A percentile compares a stretch with the other conserved stretches of the same genome.
Evolutionary conservation across 2,113 vertebrate species (phyloP).

Genomic region (Serinus canaria): DNA sequence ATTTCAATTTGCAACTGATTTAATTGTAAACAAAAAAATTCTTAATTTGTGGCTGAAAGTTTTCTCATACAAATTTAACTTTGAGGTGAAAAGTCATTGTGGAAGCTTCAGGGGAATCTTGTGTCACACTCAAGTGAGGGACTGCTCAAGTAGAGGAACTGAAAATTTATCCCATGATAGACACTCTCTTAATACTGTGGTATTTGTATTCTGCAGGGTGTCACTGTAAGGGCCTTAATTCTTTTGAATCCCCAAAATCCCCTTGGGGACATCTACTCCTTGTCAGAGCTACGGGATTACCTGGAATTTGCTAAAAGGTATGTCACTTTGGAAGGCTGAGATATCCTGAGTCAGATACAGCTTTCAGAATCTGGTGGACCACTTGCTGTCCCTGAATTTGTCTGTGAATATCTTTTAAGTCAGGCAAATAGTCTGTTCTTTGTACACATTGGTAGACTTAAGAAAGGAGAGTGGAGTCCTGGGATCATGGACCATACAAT

Average conservation of each 20-base stretch:
- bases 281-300: slow-evolving; percentile 82
- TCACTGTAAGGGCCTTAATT: slow-evolving; percentile 84
- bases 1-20: neutral
- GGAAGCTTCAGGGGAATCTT: neutral
- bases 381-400: neutral
- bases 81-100: neutral
- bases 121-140: neutral
- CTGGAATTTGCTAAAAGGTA: slow-evolving; percentile 95
- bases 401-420: neutral
- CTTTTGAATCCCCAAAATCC: slow-evolving; percentile 96
- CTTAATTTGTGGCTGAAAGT: neutral
- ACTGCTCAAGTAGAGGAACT: neutral
- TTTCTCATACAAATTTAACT: neutral
- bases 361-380: neutral
- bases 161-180: neutral
- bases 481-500: neutral
- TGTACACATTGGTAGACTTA: neutral
- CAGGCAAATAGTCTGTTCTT: neutral
- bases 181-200: neutral
- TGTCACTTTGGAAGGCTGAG: neutral
- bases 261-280: slow-evolving; percentile 88
- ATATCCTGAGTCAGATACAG: neutral
- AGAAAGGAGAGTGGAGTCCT: neutral
- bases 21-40: neutral
- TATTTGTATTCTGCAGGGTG: slow-evolving; percentile 75